Percentiles rank a stretch among this genome's conserved stretches.
Evolutionary conservation across 2,888 invertebrate genomes (phyloP).

Genomic region (Kryphioiulus occultus): DNA sequence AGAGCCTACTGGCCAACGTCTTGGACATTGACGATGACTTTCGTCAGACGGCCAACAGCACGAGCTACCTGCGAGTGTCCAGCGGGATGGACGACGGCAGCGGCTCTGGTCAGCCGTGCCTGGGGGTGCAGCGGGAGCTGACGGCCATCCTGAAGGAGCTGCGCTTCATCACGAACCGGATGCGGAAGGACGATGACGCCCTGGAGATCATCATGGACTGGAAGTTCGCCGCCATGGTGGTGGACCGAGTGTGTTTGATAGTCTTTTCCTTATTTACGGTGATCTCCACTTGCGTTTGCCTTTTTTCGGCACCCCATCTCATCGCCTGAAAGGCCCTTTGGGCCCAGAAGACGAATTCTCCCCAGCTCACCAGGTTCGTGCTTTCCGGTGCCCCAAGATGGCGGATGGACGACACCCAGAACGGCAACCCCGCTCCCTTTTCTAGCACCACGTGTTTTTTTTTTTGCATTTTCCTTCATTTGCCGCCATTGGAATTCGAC

Average conservation of each 20-base stretch:
- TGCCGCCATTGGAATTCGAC: not conserved
- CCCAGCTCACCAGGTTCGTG: not conserved
- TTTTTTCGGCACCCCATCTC: slow-evolving; percentile 89
- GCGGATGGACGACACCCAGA: not conserved
- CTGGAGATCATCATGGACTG: slow-evolving; percentile 96
- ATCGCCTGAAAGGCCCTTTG: slow-evolving; percentile 56
- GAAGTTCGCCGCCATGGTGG: slow-evolving; percentile 99
- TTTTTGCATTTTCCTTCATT: not conserved
- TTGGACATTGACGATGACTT: slow-evolving; percentile 97
- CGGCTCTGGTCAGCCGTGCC: slow-evolving; percentile 55
- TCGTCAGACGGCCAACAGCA: slow-evolving; percentile 70
- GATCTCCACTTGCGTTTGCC: slow-evolving; percentile 95
- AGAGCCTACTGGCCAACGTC: slow-evolving; percentile 94
- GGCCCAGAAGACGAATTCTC: not conserved
- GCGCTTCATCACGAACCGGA: slow-evolving; percentile 89
- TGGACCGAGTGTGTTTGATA: slow-evolving; percentile 99
- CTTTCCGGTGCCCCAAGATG: not conserved
- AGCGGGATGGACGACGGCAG: slow-evolving; percentile 61
- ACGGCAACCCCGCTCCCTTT: not conserved
- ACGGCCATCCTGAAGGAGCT: slow-evolving; percentile 94
- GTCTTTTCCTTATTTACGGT: slow-evolving; percentile 98
- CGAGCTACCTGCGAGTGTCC: slow-evolving; percentile 64
- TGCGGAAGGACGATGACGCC: slow-evolving; percentile 93
- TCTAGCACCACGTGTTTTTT: not conserved
- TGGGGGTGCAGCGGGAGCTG: slow-evolving; percentile 70